Conservation (phyloP, 2,797 vertebrate species). For the Thripadectes ignobilis region DNA sequence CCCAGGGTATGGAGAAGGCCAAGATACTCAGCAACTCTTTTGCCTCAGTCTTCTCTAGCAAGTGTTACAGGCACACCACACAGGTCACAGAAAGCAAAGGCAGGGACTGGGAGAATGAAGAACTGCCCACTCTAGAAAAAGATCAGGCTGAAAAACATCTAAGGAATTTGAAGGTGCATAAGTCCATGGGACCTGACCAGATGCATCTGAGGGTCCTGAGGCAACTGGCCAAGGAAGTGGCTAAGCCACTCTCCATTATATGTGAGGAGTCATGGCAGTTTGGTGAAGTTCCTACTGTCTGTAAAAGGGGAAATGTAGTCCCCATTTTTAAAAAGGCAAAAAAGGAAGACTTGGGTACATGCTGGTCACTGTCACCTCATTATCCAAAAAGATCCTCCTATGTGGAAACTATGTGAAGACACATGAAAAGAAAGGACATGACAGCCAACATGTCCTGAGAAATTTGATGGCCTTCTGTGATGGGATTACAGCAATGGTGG, state of each 20-base stretch:
- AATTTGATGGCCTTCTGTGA: not conserved
- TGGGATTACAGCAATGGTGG: not conserved
- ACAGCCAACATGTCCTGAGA: not conserved
- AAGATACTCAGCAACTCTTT: not conserved
- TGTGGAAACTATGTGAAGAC: not conserved
- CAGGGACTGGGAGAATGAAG: not conserved
- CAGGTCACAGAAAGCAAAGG: not conserved
- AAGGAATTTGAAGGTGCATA: not conserved
- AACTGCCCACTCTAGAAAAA: not conserved
- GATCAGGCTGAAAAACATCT: not conserved
- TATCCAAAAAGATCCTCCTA: not conserved
- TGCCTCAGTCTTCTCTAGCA: not conserved
- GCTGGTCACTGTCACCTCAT: not conserved
- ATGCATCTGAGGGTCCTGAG: not conserved
- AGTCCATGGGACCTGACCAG: too few relatives aligned
- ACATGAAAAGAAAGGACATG: not conserved
- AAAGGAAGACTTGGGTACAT: not conserved
- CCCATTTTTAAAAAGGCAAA: not conserved
- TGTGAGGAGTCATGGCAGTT: not conserved
- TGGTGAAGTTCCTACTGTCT: too few relatives aligned
- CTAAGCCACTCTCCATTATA: not conserved
- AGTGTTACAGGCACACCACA: not conserved
- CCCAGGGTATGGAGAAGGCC: not conserved
- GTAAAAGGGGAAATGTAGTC: not conserved
- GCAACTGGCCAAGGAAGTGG: not conserved